Evolutionary conservation across 1,140 invertebrate genomes (phyloP).

Genomic region (Nomia melanderi): DNA sequence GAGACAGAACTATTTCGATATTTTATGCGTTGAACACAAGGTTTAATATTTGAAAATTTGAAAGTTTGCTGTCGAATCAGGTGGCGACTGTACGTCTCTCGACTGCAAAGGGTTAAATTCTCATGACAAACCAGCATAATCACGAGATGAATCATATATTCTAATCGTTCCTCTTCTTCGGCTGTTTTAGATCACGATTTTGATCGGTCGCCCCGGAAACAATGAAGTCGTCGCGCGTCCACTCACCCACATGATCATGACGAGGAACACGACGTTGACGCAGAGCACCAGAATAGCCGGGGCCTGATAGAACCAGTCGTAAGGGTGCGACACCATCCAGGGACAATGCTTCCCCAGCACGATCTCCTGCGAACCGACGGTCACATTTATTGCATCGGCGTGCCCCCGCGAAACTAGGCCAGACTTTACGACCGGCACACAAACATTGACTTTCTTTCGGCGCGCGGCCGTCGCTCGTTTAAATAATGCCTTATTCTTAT

Average conservation of each 20-base stretch:
- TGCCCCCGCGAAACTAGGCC: not conserved
- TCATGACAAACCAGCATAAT: too few relatives aligned
- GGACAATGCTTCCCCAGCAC: slow-evolving; percentile 82
- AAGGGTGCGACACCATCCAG: slow-evolving; percentile 87
- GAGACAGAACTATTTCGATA: too few relatives aligned
- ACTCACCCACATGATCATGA: slow-evolving; percentile 96
- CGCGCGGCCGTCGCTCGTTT: not conserved
- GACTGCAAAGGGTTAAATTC: too few relatives aligned
- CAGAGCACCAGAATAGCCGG: slow-evolving; percentile 88
- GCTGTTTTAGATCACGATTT: too few relatives aligned
- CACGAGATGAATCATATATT: too few relatives aligned
- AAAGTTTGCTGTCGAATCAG: too few relatives aligned
- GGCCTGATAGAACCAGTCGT: slow-evolving; percentile 91
- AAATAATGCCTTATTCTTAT: not conserved
- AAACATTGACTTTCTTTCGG: not conserved
- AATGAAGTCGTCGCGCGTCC: not conserved
- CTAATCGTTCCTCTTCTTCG: too few relatives aligned
- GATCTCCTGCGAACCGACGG: slow-evolving; percentile 68
- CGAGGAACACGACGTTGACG: slow-evolving; percentile 92
- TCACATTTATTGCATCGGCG: not conserved
- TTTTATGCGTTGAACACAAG: too few relatives aligned
- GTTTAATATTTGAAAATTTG: too few relatives aligned
- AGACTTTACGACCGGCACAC: not conserved
- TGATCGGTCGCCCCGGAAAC: too few relatives aligned
- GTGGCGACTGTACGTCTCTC: too few relatives aligned